Base-by-base conservation (phyloP, 2,797 vertebrate species). In the Chiroxiphia lanceolata region DNA sequence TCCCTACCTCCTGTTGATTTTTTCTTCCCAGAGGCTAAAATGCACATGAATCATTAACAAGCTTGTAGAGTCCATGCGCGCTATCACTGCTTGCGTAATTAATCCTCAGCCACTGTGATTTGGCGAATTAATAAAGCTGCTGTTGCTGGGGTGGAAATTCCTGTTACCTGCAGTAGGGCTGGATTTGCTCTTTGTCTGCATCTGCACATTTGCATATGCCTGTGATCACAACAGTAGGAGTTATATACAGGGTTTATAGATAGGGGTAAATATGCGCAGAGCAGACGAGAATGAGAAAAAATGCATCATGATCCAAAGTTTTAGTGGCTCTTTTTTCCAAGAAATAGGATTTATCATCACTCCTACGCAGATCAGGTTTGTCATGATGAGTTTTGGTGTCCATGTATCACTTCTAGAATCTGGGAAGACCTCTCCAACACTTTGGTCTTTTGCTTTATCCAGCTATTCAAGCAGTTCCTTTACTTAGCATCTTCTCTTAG, bases 121-220 rank as follows among this genome's bases (percentile, higher is more conserved):
- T 3, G 23, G 15, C 0, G 7, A 91, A 91, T 88, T 90, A 94
- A 94, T 89, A 65, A 93, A 54, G 67, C 79, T 90, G 70, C 64
- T 95, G 91, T 94, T 94, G 83, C 80, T 90, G 87, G 77, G 54
- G 87, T 95, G 60, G 83, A 96, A 96, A 93, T 89, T 93, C 88
- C 74, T 93, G 91, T 90, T 90, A 93, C 64, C 51, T 91, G 77
- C 70, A 96, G 56, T 56, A 90, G 93, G 70, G 83, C 40, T 87
- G 80, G 67, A 80, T 94, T 94, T 84, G 56, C 56, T 90, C 21
- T 84, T 78, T 68, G 42, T 67, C 56, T 91, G 50, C 84, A 90
- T 71, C 72, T 77, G 63, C 54, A 72, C 38, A 18, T 63, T 86
- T 78, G 60, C 50, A 69, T 84, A 67, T 13, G 4, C 20, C 64